Conservation (phyloP, 2,113 vertebrate genomes). For the Lophochroa leadbeateri region DNA sequence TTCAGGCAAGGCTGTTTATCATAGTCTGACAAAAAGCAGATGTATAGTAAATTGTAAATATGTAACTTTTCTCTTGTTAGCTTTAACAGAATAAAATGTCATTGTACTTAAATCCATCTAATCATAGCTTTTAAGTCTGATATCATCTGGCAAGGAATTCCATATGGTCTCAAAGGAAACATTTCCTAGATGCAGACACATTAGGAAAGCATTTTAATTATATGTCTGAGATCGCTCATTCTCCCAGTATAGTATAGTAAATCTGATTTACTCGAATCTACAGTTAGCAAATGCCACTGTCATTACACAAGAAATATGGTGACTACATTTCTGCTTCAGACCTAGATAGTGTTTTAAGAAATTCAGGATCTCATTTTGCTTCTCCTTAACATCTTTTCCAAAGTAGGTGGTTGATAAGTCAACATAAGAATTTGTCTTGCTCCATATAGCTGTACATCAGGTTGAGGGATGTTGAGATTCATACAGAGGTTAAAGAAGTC, state of each 20-base stretch:
- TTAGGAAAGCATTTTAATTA: conserved; percentile 3
- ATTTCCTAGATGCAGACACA: background rate
- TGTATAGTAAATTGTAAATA: background rate
- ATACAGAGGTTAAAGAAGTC: background rate
- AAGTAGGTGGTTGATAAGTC: background rate
- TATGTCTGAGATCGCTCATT: background rate
- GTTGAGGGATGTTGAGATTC: background rate
- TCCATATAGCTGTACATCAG: background rate
- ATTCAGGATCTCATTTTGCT: background rate
- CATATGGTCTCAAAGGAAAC: background rate
- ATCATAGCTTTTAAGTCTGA: background rate
- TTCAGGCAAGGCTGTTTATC: background rate
- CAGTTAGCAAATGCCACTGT: background rate
- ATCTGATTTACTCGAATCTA: background rate
- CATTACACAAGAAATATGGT: background rate
- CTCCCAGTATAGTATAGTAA: background rate
- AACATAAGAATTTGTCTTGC: background rate
- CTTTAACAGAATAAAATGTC: background rate
- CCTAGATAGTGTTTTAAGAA: background rate
- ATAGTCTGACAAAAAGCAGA: background rate
- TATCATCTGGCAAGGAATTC: background rate
- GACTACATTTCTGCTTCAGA: background rate
- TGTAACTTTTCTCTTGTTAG: background rate
- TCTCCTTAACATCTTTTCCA: background rate
- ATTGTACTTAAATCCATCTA: background rate